These are phyloP conservation scores for Noctilio leporinus DNA, from an alignment of 2,113 vertebrate genomes.

Conservation along the genomic window DNA sequence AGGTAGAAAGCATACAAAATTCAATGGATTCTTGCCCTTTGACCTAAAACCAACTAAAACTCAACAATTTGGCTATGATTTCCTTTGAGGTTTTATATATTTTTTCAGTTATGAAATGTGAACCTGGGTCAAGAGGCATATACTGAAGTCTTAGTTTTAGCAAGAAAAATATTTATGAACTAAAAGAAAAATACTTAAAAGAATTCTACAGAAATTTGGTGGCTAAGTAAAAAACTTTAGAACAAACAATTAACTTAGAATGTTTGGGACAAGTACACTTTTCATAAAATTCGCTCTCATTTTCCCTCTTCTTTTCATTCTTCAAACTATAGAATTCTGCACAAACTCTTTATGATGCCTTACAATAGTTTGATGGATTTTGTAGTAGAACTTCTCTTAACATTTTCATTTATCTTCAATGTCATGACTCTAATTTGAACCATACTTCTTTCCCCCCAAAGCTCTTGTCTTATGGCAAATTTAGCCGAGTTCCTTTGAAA, in stretches of 20 bases:
- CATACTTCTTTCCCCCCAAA: neutral
- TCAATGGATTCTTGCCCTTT: neutral
- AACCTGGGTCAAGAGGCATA: conserved; percentile 14
- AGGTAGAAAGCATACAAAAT: conserved; percentile 3
- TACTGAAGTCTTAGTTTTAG: neutral
- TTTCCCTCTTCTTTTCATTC: neutral
- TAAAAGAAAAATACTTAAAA: neutral
- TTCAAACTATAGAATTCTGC: neutral
- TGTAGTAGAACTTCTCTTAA: neutral
- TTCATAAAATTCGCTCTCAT: neutral
- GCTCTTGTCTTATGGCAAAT: neutral
- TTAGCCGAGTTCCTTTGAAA: neutral
- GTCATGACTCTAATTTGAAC: neutral
- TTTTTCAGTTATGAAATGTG: conserved; percentile 20
- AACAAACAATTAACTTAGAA: neutral
- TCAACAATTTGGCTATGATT: conserved; percentile 24
- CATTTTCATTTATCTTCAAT: neutral
- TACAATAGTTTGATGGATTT: neutral
- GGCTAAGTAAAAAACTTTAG: neutral
- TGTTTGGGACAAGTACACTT: neutral
- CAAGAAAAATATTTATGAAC: conserved; percentile 26
- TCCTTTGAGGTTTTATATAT: conserved; percentile 29
- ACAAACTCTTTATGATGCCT: fast-evolving
- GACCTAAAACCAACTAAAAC: conserved; percentile 45
- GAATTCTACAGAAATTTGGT: conserved; percentile 12